These are phyloP conservation scores for Chascanopsetta lugubris DNA, from an alignment of 2,113 vertebrate genomes.

Conservation along the genomic window DNA sequence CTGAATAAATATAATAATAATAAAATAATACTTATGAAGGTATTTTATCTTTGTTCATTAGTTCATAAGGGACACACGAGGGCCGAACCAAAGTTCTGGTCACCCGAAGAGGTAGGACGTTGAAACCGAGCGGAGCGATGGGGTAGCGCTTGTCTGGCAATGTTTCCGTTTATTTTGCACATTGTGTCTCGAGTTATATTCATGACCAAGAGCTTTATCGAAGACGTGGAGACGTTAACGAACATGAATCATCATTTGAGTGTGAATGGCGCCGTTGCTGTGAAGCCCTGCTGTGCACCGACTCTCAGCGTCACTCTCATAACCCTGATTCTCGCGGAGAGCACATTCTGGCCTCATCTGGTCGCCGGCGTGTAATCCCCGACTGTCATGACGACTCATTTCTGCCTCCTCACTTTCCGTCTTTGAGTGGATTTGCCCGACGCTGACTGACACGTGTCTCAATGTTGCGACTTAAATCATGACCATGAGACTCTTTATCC, in stretches of 20 bases:
- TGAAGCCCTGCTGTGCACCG: not conserved
- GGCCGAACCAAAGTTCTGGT: too few relatives aligned
- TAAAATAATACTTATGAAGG: too few relatives aligned
- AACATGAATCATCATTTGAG: constrained; percentile 1
- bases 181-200: too few relatives aligned
- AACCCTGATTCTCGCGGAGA: constrained; percentile 50
- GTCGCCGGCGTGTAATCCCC: constrained; percentile 61
- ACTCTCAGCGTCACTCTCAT: constrained; percentile 53
- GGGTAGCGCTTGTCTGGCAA: too few relatives aligned
- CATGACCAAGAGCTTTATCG: too few relatives aligned
- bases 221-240: too few relatives aligned
- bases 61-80: too few relatives aligned
- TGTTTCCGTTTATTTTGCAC: too few relatives aligned
- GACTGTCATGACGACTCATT: constrained; percentile 47
- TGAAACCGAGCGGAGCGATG: too few relatives aligned
- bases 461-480: constrained; percentile 32
- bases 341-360: constrained; percentile 59
- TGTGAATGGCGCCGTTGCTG: not conserved
- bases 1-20: too few relatives aligned
- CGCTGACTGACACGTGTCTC: constrained; percentile 46
- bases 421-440: constrained; percentile 62
- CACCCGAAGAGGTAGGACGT: too few relatives aligned
- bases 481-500: constrained; percentile 62
- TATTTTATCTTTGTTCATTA: too few relatives aligned
- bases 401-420: constrained; percentile 43